phyloP scores from a whole-genome alignment of 2,113 vertebrate species.

The Lycaon pictus region DNA sequence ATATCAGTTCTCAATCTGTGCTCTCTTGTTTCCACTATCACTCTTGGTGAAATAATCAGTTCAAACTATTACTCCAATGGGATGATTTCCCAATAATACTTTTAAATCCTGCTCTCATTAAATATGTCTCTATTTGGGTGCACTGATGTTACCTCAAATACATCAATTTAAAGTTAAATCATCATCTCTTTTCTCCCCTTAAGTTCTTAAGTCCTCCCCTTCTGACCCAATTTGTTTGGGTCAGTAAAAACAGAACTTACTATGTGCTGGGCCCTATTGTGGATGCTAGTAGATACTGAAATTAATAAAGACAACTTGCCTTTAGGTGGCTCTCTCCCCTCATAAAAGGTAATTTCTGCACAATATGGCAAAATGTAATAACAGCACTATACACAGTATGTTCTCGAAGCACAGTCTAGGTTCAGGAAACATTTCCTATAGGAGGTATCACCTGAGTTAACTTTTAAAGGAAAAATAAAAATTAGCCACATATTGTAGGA shows the following conservation, averaged over 20 bases:
- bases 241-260: conserved; percentile 44
- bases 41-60: conserved; percentile 5
- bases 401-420: neutral
- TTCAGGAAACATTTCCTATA: conserved; percentile 7
- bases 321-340: conserved; percentile 34
- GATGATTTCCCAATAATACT: neutral
- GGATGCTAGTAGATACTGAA: conserved; percentile 6
- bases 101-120: conserved; percentile 31
- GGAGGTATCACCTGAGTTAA: neutral
- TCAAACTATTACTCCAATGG: neutral
- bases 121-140: conserved; percentile 11
- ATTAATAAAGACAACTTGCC: conserved; percentile 6
- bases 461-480: conserved; percentile 37
- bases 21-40: neutral
- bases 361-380: neutral
- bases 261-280: neutral
- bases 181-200: neutral
- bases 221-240: neutral
- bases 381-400: neutral
- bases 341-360: conserved; percentile 38
- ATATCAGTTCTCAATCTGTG: neutral
- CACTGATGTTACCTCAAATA: neutral
- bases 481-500: neutral
- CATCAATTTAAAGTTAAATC: conserved; percentile 21
- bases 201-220: neutral